phyloP scores from a whole-genome alignment of 1,140 invertebrate genomes.

The Acromyrmex echinatior region DNA sequence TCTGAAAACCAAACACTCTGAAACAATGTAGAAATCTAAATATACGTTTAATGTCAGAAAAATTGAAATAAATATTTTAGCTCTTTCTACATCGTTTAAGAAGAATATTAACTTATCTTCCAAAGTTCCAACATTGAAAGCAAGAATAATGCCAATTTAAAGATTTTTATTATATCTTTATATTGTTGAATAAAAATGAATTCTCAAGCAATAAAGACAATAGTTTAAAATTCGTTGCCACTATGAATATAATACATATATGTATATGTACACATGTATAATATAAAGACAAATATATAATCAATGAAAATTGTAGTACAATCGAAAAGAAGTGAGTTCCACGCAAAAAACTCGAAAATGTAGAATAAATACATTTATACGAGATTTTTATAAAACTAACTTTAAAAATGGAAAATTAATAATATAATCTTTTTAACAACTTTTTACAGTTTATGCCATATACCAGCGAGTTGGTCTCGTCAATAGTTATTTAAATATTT shows the following conservation, averaged over 20 bases:
- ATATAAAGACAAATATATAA: not conserved
- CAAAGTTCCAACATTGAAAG: not conserved
- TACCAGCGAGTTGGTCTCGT: not conserved
- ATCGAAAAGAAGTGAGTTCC: not conserved
- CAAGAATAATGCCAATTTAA: no score
- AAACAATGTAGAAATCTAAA: constrained; percentile 16
- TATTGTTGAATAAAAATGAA: no score
- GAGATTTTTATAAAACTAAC: not conserved
- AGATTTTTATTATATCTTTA: no score
- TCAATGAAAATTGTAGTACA: not conserved
- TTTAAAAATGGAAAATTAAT: not conserved
- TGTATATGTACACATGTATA: no score
- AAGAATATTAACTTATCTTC: not conserved
- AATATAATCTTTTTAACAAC: not conserved
- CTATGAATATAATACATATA: no score
- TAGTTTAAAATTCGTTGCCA: no score
- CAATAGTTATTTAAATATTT: not conserved
- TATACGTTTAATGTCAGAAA: not conserved
- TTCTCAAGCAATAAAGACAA: no score
- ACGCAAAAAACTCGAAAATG: not conserved
- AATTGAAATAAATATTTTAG: not conserved
- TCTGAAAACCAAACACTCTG: not conserved
- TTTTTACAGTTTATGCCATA: not conserved
- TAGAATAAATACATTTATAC: not conserved
- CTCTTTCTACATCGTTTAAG: not conserved